Percentiles rank a stretch among this genome's conserved stretches.
phyloP scores from a whole-genome alignment of 2,888 invertebrate genomes.

The Ariolimax columbianus region DNA sequence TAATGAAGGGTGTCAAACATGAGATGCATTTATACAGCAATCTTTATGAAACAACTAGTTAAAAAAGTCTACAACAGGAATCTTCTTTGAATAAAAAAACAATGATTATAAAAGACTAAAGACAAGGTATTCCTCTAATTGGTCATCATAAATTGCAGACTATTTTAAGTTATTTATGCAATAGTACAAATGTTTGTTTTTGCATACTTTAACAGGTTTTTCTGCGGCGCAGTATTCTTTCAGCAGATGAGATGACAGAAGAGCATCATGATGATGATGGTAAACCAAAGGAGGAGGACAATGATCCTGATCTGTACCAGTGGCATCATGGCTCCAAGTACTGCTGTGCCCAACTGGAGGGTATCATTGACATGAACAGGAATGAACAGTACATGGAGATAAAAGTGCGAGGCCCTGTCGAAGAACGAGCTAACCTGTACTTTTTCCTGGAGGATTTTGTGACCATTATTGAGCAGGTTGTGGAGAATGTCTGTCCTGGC shows the following conservation, averaged over 20 bases:
- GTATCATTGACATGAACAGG: slow-evolving; percentile 83
- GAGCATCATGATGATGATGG: slow-evolving; percentile 77
- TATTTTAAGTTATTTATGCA: no score
- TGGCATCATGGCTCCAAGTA: slow-evolving; percentile 87
- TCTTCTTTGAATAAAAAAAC: no score
- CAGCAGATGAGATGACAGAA: slow-evolving; percentile 65
- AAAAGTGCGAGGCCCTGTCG: slow-evolving; percentile 84
- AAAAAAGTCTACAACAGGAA: no score
- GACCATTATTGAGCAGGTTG: slow-evolving; percentile 83
- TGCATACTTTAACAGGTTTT: slow-evolving; percentile 80
- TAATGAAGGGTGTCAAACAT: no score
- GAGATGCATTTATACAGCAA: no score
- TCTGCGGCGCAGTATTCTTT: slow-evolving; percentile 80
- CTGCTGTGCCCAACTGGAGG: slow-evolving; percentile 85
- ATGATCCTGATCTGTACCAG: slow-evolving; percentile 83
- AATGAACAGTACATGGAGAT: slow-evolving; percentile 82
- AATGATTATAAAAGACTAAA: no score
- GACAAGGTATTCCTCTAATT: no score
- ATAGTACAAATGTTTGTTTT: neutral
- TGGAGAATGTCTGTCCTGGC: slow-evolving; percentile 85
- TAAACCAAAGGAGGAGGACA: neutral
- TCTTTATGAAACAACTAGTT: no score
- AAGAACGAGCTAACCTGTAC: slow-evolving; percentile 80
- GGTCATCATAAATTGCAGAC: no score
- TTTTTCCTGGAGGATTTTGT: slow-evolving; percentile 85